Evolutionary conservation across 1,140 invertebrate genomes (phyloP).

Genomic region (Sweltsa coloradensis): DNA sequence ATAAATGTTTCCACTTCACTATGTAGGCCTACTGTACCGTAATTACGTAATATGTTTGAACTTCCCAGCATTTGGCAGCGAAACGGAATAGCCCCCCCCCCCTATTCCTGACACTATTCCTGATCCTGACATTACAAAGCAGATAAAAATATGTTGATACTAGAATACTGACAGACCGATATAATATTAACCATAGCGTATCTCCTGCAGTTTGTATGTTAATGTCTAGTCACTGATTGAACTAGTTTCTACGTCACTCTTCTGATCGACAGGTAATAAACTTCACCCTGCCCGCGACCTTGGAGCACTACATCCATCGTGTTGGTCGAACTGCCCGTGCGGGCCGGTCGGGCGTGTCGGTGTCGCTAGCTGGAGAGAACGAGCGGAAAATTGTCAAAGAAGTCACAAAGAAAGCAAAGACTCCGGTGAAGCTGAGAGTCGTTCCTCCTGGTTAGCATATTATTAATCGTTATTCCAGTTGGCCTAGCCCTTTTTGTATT

Average conservation of each 20-base stretch:
- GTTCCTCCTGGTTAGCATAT: constrained; percentile 53
- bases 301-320: constrained; percentile 92
- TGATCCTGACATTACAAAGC: too few species aligned
- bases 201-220: too few species aligned
- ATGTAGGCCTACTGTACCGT: too few species aligned
- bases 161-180: too few species aligned
- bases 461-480: background rate
- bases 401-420: constrained; percentile 74
- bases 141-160: background rate
- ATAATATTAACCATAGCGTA: too few species aligned
- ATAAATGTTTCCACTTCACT: too few species aligned
- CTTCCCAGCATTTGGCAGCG: too few species aligned
- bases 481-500: background rate
- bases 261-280: constrained; percentile 84
- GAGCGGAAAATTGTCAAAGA: constrained; percentile 85
- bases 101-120: too few species aligned
- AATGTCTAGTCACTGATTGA: too few species aligned
- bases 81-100: too few species aligned
- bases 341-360: constrained; percentile 76
- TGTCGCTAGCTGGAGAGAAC: constrained; percentile 85
- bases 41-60: too few species aligned
- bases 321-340: constrained; percentile 91
- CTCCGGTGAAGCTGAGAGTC: constrained; percentile 75
- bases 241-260: too few species aligned
- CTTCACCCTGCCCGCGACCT: constrained; percentile 84